Conservation (phyloP, 2,113 vertebrate species). For the Ictalurus punctatus region DNA sequence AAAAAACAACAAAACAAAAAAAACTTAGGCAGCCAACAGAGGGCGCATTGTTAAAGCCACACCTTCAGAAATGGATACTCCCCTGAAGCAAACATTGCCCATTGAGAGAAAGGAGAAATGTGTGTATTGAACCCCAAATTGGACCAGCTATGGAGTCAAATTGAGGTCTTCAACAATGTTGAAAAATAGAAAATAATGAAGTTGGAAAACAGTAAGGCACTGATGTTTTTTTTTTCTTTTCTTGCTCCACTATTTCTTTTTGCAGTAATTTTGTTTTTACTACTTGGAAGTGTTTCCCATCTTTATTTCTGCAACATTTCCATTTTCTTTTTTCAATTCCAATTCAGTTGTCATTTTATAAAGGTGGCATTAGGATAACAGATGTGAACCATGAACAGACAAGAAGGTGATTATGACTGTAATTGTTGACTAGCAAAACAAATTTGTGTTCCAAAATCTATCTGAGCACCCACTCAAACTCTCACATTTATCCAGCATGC, state of each 20-base stretch:
- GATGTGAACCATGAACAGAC: not conserved
- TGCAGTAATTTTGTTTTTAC: not conserved
- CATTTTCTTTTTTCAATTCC: not conserved
- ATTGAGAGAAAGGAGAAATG: not conserved
- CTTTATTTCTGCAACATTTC: not conserved
- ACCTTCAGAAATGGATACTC: not conserved
- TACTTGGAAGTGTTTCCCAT: not conserved
- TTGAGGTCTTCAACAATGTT: not conserved
- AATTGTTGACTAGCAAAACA: slow-evolving; percentile 87
- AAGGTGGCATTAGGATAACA: not conserved
- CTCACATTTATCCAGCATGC: slow-evolving; percentile 84
- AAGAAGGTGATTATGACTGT: slow-evolving; percentile 67
- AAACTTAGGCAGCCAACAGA: not conserved
- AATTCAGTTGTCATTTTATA: slow-evolving; percentile 79
- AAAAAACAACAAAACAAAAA: too few relatives aligned
- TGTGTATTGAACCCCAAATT: not conserved
- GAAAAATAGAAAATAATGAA: not conserved
- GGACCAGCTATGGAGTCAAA: not conserved
- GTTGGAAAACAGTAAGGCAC: not conserved
- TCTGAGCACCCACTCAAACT: slow-evolving; percentile 63
- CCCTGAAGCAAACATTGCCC: not conserved
- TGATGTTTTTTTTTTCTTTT: not conserved
- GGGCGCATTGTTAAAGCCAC: not conserved
- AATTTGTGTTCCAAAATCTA: slow-evolving; percentile 89
- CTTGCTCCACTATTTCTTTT: not conserved